phyloP scores from a whole-genome alignment of 1,140 invertebrate species.

The Atta cephalotes region DNA sequence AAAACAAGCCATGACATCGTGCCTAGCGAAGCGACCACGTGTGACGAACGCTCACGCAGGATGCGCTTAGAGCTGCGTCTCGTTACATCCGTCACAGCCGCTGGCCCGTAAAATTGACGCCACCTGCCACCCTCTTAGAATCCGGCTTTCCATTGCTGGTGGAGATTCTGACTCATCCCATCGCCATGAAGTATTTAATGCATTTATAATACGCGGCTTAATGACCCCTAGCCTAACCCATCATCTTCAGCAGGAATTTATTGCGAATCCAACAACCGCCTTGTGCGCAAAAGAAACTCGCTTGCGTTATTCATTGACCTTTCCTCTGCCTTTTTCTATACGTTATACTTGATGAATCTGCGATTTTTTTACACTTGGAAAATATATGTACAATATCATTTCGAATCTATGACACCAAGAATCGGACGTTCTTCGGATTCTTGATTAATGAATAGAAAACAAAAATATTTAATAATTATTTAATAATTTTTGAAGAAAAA shows the following conservation, averaged over 20 bases:
- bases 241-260: slow-evolving; percentile 74
- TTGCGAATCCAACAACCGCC: slow-evolving; percentile 66
- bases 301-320: slow-evolving; percentile 42
- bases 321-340: background rate
- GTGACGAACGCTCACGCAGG: slow-evolving; percentile 76
- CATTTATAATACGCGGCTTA: slow-evolving; percentile 84
- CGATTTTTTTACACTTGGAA: slow-evolving; percentile 1
- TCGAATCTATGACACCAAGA: background rate
- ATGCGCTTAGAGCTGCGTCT: slow-evolving; percentile 70
- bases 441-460: background rate
- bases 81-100: slow-evolving; percentile 85
- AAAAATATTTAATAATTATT: background rate
- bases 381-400: background rate
- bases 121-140: slow-evolving; percentile 85
- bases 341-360: background rate
- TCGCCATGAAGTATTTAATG: slow-evolving; percentile 79
- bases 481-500: background rate
- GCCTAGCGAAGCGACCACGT: slow-evolving; percentile 82
- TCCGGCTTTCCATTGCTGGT: slow-evolving; percentile 63
- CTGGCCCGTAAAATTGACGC: slow-evolving; percentile 86
- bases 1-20: slow-evolving; percentile 82
- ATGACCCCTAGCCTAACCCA: slow-evolving; percentile 81
- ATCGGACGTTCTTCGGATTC: background rate
- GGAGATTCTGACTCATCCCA: slow-evolving; percentile 78
- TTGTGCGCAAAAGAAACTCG: slow-evolving; percentile 26